Percentiles rank a stretch among this genome's conserved stretches.
Evolutionary conservation across 2,113 vertebrate genomes (phyloP).

Genomic region (Hemibagrus wyckioides): DNA sequence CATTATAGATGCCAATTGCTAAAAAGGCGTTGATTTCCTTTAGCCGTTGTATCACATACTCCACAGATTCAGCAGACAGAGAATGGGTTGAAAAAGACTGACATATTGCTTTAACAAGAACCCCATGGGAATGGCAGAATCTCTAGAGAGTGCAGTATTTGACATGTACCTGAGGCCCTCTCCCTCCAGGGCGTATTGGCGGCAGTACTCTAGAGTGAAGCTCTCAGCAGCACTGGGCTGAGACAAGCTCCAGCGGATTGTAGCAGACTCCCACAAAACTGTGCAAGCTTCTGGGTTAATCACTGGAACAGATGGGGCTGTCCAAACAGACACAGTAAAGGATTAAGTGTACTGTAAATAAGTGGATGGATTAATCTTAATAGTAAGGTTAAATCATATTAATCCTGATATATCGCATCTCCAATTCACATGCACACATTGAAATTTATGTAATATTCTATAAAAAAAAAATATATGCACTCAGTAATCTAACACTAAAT

Average conservation of each 20-base stretch:
- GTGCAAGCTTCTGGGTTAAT: conserved; percentile 83
- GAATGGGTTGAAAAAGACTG: not conserved
- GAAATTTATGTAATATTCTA: not conserved
- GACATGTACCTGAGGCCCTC: conserved; percentile 87
- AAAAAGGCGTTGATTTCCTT: not conserved
- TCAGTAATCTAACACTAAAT: not conserved
- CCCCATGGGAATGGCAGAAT: not conserved
- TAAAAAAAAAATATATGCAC: not conserved
- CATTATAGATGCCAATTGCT: not conserved
- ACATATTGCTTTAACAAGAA: conserved; percentile 1
- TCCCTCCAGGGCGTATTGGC: conserved; percentile 87
- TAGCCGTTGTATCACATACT: not conserved
- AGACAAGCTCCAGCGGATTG: conserved; percentile 79
- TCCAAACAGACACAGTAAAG: conserved; percentile 18
- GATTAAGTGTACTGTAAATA: not conserved
- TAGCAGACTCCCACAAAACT: conserved; percentile 85
- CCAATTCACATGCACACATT: not conserved
- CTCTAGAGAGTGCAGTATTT: not conserved
- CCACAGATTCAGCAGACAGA: not conserved
- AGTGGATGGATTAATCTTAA: not conserved
- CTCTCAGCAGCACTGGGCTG: conserved; percentile 65
- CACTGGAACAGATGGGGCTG: conserved; percentile 86
- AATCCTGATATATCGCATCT: not conserved
- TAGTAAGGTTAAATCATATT: not conserved
- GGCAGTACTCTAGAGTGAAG: conserved; percentile 92